These are phyloP conservation scores for Drosophila melanica DNA, from an alignment of 1,140 invertebrate species.

Conservation along the genomic window DNA sequence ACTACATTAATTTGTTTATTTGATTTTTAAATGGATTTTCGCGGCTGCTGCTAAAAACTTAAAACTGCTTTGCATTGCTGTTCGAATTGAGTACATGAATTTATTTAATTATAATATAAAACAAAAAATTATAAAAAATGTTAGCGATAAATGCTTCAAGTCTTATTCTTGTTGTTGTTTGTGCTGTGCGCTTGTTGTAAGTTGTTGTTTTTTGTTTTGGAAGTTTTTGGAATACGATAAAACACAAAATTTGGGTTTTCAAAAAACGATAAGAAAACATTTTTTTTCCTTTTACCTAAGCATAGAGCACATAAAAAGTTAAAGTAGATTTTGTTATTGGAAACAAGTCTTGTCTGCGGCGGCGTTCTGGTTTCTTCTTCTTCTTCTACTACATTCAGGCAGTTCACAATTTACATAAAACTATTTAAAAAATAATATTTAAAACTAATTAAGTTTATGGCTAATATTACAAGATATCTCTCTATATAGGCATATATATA, in stretches of 20 bases:
- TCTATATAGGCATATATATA: neutral
- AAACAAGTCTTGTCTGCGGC: constrained; percentile 44
- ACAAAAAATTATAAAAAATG: constrained; percentile 28
- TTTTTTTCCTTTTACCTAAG: neutral
- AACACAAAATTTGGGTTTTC: neutral
- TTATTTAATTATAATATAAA: constrained; percentile 15
- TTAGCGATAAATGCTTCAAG: constrained; percentile 78
- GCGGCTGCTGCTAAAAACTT: constrained; percentile 34
- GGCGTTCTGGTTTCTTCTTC: neutral
- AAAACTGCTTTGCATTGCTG: constrained; percentile 72
- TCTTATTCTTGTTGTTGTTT: constrained; percentile 65
- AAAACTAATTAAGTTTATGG: constrained; percentile 24
- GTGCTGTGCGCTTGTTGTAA: constrained; percentile 39
- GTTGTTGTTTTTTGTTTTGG: constrained; percentile 1
- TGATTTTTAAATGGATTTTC: constrained; percentile 5
- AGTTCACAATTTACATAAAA: constrained; percentile 46
- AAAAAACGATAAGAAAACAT: neutral
- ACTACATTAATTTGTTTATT: constrained; percentile 63
- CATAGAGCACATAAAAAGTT: constrained; percentile 1
- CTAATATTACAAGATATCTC: constrained; percentile 12
- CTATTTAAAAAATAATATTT: constrained; percentile 2
- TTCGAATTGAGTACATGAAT: constrained; percentile 66
- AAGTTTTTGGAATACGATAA: constrained; percentile 21
- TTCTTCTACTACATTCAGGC: constrained; percentile 12
- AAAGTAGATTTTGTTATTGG: constrained; percentile 2